Percentiles rank a stretch among this genome's conserved stretches.
These are phyloP conservation scores for Agrilus cyanescens DNA, from an alignment of 2,888 invertebrate species.

Conservation along the genomic window DNA sequence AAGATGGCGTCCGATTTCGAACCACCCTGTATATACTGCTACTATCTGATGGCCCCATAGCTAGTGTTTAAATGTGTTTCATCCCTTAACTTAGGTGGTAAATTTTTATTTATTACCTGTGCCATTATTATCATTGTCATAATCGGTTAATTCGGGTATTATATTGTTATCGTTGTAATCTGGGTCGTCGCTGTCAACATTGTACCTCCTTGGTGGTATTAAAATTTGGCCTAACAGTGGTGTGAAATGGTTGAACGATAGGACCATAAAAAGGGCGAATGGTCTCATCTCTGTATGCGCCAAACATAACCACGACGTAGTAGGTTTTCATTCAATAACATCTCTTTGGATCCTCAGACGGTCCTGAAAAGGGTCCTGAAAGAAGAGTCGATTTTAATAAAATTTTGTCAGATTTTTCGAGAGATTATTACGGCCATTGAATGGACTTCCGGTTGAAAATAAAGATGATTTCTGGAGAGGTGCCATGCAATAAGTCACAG, in stretches of 20 bases:
- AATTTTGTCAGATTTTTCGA: too few relatives aligned
- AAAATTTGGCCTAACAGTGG: conserved; percentile 27
- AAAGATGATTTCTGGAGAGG: neutral
- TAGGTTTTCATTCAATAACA: conserved; percentile 27
- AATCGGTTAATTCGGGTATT: conserved; percentile 1
- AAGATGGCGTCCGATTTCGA: too few relatives aligned
- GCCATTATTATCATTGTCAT: conserved; percentile 28
- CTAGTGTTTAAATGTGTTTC: too few relatives aligned
- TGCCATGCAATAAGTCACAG: too few relatives aligned
- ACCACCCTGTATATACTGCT: too few relatives aligned
- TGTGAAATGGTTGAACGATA: conserved; percentile 32
- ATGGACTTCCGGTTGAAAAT: neutral
- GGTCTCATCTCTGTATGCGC: conserved; percentile 33
- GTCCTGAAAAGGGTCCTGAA: neutral
- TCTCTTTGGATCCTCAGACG: conserved; percentile 14
- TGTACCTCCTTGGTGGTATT: conserved; percentile 25
- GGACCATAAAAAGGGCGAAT: conserved; percentile 25
- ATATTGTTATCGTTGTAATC: conserved; percentile 19
- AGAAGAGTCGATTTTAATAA: too few relatives aligned
- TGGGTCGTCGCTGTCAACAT: conserved; percentile 27
- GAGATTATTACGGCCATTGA: conserved; percentile 1
- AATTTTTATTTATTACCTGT: too few relatives aligned
- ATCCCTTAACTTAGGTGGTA: too few relatives aligned
- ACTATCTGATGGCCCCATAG: too few relatives aligned
- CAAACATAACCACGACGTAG: conserved; percentile 23